phyloP scores from a whole-genome alignment of 2,113 vertebrate species.

The Heterochromis multidens region DNA sequence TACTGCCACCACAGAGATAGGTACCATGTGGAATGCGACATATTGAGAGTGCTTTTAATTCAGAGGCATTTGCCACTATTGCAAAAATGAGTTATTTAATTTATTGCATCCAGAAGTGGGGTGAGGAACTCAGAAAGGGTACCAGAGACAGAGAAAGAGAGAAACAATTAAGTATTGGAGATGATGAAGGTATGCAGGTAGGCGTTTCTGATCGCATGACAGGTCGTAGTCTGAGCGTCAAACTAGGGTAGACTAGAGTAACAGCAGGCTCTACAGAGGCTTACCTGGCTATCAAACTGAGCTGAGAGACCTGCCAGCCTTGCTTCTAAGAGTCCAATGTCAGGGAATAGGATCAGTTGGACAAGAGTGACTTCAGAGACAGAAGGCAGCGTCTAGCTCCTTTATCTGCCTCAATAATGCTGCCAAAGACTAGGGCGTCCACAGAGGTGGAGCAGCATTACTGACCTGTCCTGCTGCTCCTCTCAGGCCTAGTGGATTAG shows the following conservation, averaged over 20 bases:
- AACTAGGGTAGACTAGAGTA: conserved; percentile 25
- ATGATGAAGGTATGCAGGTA: conserved; percentile 3
- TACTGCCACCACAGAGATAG: conserved; percentile 49
- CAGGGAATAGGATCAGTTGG: conserved; percentile 60
- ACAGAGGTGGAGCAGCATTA: conserved; percentile 68
- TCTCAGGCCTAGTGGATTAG: conserved; percentile 70
- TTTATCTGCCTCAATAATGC: conserved; percentile 67
- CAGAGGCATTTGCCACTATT: conserved; percentile 2
- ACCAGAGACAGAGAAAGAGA: background rate
- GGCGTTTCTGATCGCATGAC: conserved; percentile 37
- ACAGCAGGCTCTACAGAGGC: conserved; percentile 53
- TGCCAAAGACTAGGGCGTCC: conserved; percentile 63
- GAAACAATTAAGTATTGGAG: background rate
- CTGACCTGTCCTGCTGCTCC: conserved; percentile 72
- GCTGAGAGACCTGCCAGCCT: conserved; percentile 46
- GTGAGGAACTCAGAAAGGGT: background rate
- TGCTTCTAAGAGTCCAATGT: conserved; percentile 47
- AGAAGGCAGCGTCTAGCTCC: conserved; percentile 64
- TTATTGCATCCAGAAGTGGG: conserved; percentile 11
- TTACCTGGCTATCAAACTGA: conserved; percentile 63
- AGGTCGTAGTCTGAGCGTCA: conserved; percentile 8
- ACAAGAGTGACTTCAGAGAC: conserved; percentile 62
- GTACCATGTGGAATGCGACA: conserved; percentile 62
- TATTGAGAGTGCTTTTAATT: conserved; percentile 43
- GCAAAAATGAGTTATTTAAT: background rate